phyloP scores from a whole-genome alignment of 1,140 invertebrate species.

The Danaus melanippus region DNA sequence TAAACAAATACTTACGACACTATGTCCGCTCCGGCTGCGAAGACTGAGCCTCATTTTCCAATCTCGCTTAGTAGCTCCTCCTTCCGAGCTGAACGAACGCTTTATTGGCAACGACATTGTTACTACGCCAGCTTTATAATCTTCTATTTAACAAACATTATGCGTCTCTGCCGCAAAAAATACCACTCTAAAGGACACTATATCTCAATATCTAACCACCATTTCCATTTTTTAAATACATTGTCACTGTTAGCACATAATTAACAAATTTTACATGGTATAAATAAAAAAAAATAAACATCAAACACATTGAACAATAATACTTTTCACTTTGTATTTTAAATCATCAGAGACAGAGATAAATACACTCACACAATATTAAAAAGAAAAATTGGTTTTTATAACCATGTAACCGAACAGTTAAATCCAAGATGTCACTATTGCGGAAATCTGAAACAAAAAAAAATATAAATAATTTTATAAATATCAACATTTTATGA shows the following conservation, averaged over 20 bases:
- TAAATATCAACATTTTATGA: no score
- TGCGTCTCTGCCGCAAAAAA: constrained; percentile 32
- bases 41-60: constrained; percentile 64
- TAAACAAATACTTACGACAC: constrained; percentile 42
- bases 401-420: no score
- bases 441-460: no score
- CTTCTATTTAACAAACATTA: constrained; percentile 19
- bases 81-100: constrained; percentile 56
- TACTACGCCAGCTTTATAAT: constrained; percentile 11
- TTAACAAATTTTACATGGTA: constrained; percentile 1
- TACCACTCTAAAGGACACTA: constrained; percentile 7
- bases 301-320: no score
- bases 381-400: no score
- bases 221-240: constrained; percentile 1
- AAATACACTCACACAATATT: no score
- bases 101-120: constrained; percentile 56
- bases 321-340: no score
- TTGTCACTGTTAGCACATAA: background rate
- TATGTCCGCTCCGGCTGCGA: constrained; percentile 55
- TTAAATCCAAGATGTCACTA: no score
- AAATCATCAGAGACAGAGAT: no score
- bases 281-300: no score
- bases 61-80: constrained; percentile 46
- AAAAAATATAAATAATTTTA: no score
- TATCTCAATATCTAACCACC: constrained; percentile 2